phyloP scores from a whole-genome alignment of 2,888 invertebrate genomes.

The Agriopis marginaria region DNA sequence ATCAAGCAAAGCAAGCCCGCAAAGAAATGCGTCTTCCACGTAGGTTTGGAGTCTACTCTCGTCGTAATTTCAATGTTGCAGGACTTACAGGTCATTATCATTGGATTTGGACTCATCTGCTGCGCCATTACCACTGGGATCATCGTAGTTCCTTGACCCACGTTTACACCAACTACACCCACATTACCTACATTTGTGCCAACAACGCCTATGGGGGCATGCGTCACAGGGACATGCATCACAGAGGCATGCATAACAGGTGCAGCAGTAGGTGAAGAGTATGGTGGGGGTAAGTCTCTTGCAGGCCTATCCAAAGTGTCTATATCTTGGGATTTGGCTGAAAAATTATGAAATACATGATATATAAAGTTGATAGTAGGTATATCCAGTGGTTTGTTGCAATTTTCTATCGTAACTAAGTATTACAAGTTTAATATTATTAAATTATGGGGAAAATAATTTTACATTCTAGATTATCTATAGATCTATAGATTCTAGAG shows the following conservation, averaged over 20 bases:
- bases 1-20: conserved; percentile 51
- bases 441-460: no score
- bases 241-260: not conserved
- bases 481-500: no score
- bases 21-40: conserved; percentile 64
- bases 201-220: conserved; percentile 1
- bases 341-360: not conserved
- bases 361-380: no score
- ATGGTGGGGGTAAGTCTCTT: conserved; percentile 12
- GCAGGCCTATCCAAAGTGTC: not conserved
- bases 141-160: not conserved
- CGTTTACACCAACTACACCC: not conserved
- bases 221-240: not conserved
- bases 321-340: conserved; percentile 10
- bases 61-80: conserved; percentile 74
- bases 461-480: no score
- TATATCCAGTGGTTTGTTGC: no score
- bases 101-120: conserved; percentile 48
- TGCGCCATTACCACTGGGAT: conserved; percentile 43
- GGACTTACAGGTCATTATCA: conserved; percentile 63
- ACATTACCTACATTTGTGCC: conserved; percentile 2
- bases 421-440: not conserved
- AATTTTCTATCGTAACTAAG: no score
- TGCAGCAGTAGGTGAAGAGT: not conserved
- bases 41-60: conserved; percentile 63